A percentile compares a stretch with the other conserved stretches of the same genome.
These are phyloP conservation scores for Thereva unica DNA, from an alignment of 2,888 invertebrate species.

Conservation along the genomic window DNA sequence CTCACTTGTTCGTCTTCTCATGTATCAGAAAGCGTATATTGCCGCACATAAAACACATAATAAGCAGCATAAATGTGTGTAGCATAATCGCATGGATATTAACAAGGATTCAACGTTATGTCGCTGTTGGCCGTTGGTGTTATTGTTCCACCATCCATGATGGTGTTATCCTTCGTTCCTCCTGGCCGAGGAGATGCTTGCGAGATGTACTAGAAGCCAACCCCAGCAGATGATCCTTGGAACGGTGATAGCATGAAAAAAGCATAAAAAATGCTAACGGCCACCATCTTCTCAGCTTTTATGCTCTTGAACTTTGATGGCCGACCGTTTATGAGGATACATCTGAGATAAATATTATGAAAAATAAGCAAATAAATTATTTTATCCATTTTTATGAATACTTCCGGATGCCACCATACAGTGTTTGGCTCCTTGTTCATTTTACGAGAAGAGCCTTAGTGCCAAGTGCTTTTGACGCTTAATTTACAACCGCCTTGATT, in stretches of 20 bases:
- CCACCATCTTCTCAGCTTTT: conserved; percentile 35
- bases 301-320: conserved; percentile 39
- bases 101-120: conserved; percentile 42
- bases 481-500: conserved; percentile 22
- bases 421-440: conserved; percentile 2
- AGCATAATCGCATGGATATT: conserved; percentile 42
- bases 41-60: conserved; percentile 42
- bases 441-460: conserved; percentile 13
- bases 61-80: conserved; percentile 42
- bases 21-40: conserved; percentile 39
- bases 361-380: conserved; percentile 43
- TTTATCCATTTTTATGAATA: conserved; percentile 38
- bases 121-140: conserved; percentile 35
- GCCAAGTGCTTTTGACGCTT: conserved; percentile 10
- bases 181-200: not conserved
- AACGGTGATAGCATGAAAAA: conserved; percentile 38
- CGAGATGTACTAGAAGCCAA: conserved; percentile 13
- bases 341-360: conserved; percentile 42
- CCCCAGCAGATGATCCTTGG: conserved; percentile 37
- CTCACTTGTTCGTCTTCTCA: conserved; percentile 10
- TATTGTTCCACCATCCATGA: conserved; percentile 17
- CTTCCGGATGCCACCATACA: conserved; percentile 16
- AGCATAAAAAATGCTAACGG: conserved; percentile 41
- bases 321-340: conserved; percentile 38
- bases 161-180: not conserved